A percentile compares a stretch with the other conserved stretches of the same genome.
Evolutionary conservation across 2,888 invertebrate species (phyloP).

Genomic region (Chymomyza amoena): DNA sequence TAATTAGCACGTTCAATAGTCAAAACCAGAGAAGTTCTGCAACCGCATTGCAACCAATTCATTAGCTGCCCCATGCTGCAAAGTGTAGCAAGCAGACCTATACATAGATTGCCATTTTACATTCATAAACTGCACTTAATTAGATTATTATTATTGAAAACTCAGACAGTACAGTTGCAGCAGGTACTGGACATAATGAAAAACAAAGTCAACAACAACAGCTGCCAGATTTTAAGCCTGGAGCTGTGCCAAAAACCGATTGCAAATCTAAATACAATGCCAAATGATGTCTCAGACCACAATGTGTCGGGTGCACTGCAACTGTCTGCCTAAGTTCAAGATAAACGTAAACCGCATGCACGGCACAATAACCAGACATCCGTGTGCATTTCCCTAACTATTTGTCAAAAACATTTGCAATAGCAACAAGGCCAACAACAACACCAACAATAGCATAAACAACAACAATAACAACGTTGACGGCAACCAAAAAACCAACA

Average conservation of each 20-base stretch:
- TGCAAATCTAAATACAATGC: conserved; percentile 41
- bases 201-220: conserved; percentile 37
- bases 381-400: conserved; percentile 73
- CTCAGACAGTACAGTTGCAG: conserved; percentile 19
- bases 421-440: conserved; percentile 31
- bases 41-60: conserved; percentile 7
- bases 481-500: conserved; percentile 59
- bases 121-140: conserved; percentile 55
- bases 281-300: conserved; percentile 64
- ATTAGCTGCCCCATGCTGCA: conserved; percentile 18
- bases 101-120: conserved; percentile 10
- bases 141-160: conserved; percentile 65
- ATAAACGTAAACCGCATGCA: conserved; percentile 72
- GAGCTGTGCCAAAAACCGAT: conserved; percentile 26
- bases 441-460: background rate
- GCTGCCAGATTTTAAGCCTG: conserved; percentile 47
- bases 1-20: background rate
- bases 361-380: conserved; percentile 72
- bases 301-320: conserved; percentile 36
- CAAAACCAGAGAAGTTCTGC: background rate
- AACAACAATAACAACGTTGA: background rate
- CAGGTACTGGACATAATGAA: conserved; percentile 34
- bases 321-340: conserved; percentile 70
- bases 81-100: background rate
- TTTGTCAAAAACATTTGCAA: conserved; percentile 70